Percentiles rank a stretch among this genome's conserved stretches.
Evolutionary conservation across 2,888 invertebrate genomes (phyloP).

Genomic region (Disparrhopalites patrizii): DNA sequence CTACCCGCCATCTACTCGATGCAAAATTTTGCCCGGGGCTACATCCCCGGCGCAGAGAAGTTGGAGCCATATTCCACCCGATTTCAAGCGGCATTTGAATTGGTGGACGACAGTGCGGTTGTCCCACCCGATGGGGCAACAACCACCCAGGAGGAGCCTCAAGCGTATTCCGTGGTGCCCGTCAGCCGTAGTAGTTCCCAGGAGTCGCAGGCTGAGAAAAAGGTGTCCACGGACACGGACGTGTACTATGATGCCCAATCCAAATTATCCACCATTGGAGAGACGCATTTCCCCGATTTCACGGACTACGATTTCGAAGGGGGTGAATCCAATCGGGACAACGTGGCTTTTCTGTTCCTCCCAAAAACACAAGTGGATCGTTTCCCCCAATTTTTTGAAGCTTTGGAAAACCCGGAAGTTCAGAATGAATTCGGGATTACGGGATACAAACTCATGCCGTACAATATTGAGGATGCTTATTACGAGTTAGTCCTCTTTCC

Average conservation of each 20-base stretch:
- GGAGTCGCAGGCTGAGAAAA: background rate
- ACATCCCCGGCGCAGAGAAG: background rate
- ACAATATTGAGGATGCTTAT: slow-evolving; percentile 8
- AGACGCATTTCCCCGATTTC: slow-evolving; percentile 6
- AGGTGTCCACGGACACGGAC: background rate
- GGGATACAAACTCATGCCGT: background rate
- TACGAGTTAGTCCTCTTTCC: slow-evolving; percentile 9
- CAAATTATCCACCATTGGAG: background rate
- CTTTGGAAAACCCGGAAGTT: background rate
- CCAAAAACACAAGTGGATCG: background rate
- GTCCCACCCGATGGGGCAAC: too few species aligned
- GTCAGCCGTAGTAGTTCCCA: background rate
- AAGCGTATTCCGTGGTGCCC: background rate
- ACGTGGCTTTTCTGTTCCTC: background rate
- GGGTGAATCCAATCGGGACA: background rate
- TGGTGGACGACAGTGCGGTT: background rate
- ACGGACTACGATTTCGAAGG: background rate
- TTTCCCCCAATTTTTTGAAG: background rate
- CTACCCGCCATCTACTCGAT: background rate
- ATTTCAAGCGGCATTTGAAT: slow-evolving; percentile 5
- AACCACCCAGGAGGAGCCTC: too few species aligned
- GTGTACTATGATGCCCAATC: slow-evolving; percentile 9
- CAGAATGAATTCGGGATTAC: background rate
- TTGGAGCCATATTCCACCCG: slow-evolving; percentile 13
- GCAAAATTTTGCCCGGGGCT: background rate